Percentiles rank a stretch among this genome's conserved stretches.
These are phyloP conservation scores for Venturia canescens DNA, from an alignment of 1,140 invertebrate genomes.

Conservation along the genomic window DNA sequence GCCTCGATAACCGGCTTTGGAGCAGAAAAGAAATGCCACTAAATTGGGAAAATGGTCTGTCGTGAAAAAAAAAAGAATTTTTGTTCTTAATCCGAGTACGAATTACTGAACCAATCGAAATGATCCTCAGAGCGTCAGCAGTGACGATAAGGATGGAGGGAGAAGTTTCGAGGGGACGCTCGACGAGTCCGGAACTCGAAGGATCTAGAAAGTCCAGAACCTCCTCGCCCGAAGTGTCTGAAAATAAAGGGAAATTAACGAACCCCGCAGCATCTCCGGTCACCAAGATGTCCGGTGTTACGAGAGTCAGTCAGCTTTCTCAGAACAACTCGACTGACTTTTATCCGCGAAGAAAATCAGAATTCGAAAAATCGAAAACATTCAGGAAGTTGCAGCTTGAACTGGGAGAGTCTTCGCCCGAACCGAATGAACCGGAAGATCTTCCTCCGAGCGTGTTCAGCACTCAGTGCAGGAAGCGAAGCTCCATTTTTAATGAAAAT, in stretches of 20 bases:
- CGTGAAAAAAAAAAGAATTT: neutral
- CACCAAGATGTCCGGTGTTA: neutral
- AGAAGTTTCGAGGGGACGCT: conserved; percentile 11
- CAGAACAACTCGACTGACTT: conserved; percentile 30
- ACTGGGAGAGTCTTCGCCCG: conserved; percentile 39
- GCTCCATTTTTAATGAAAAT: conserved; percentile 22
- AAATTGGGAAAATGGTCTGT: conserved; percentile 28
- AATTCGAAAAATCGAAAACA: conserved; percentile 48
- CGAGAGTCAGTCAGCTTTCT: conserved; percentile 33
- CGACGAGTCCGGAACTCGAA: conserved; percentile 23
- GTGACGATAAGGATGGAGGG: conserved; percentile 36
- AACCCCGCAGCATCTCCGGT: neutral
- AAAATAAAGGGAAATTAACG: neutral
- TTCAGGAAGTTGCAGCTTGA: conserved; percentile 45
- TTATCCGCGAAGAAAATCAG: conserved; percentile 46
- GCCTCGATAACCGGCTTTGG: conserved; percentile 37
- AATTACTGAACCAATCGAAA: conserved; percentile 30
- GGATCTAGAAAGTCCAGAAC: conserved; percentile 18
- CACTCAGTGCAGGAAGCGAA: conserved; percentile 12
- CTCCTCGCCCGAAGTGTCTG: neutral
- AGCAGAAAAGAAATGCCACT: conserved; percentile 26
- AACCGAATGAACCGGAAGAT: conserved; percentile 27
- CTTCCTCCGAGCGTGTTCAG: neutral
- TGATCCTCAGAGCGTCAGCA: conserved; percentile 40
- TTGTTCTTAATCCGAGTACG: neutral